Percentiles rank a stretch among this genome's conserved stretches.
These are phyloP conservation scores for Percina caprodes DNA, from an alignment of 2,113 vertebrate genomes.

Conservation along the genomic window DNA sequence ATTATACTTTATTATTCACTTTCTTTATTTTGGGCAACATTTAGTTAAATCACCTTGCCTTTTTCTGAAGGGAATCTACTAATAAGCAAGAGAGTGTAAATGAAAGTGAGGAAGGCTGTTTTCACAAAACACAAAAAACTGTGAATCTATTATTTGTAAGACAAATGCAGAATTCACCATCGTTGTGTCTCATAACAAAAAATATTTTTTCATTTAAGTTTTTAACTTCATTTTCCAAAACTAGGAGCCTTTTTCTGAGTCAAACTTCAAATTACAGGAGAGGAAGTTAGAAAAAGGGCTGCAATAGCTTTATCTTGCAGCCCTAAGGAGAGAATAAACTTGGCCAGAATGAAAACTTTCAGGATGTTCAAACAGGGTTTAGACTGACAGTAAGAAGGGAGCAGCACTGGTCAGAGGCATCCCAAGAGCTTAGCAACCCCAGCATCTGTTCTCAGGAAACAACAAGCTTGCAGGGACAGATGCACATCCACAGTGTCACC, in stretches of 20 bases:
- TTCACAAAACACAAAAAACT: background rate
- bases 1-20: background rate
- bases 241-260: background rate
- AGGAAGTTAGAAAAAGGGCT: background rate
- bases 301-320: background rate
- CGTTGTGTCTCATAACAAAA: background rate
- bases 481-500: conserved; percentile 1
- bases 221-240: background rate
- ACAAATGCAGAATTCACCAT: background rate
- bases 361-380: background rate
- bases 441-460: conserved; percentile 42
- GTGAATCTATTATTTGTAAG: background rate
- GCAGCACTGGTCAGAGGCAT: conserved; percentile 17
- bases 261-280: background rate
- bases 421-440: conserved; percentile 9
- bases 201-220: background rate
- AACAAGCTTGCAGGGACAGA: conserved; percentile 22
- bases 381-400: conserved; percentile 12
- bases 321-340: background rate
- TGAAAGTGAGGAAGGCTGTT: background rate
- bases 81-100: background rate
- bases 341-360: conserved; percentile 1
- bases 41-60: background rate
- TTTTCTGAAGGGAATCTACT: background rate
- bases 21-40: background rate